Base-by-base conservation (phyloP, 1,140 invertebrate genomes). In the Lepidurus arcticus region DNA sequence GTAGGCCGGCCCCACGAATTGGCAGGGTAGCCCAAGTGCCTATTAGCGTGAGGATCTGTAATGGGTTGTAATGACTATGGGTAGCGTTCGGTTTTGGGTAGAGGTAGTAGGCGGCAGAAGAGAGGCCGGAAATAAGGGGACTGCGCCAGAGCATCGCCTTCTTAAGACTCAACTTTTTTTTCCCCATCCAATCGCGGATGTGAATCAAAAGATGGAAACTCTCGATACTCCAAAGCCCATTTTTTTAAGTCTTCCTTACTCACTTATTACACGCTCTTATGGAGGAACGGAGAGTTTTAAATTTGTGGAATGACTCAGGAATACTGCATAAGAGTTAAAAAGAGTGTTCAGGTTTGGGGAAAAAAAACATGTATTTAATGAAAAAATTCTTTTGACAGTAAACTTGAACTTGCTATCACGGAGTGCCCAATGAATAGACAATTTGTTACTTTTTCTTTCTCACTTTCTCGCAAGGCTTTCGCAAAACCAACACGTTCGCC, bases 21-120 rank as follows among this genome's bases (percentile, higher is more conserved):
- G 16, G 21, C 21, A 16, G 6, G 13, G 6, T n/a, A n/a, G 16
- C 5, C 53, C 16, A 21, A 65, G 53, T 65, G 53, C 53, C 53
- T 65, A 65, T 65, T 65, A 65, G 53, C 53, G 13, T 21, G 34
- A 65, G 53, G 53, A 13, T 13, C 16, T 13, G 16, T 47, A 65
- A 65, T 65, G 53, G 53, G 53, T 65, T 16, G 53, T 65, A 65
- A 65, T 65, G 53, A 65, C 53, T 65, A 65, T 65, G 53, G 53
- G 53, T 65, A 34, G 34, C 34, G 34, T 34, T 34, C 34, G 34
- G 34, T 65, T 65, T 21, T 65, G 16, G 53, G 53, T 13, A 13
- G 21, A 65, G 53, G 53, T 13, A 21, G 53, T 21, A 65, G 53
- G 53, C 16, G 21, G 53, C 53, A 7, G 6, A 65, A 16, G 53